phyloP scores from a whole-genome alignment of 92 coral and sea anemone genomes.

The Anthopleura xanthogrammica region DNA sequence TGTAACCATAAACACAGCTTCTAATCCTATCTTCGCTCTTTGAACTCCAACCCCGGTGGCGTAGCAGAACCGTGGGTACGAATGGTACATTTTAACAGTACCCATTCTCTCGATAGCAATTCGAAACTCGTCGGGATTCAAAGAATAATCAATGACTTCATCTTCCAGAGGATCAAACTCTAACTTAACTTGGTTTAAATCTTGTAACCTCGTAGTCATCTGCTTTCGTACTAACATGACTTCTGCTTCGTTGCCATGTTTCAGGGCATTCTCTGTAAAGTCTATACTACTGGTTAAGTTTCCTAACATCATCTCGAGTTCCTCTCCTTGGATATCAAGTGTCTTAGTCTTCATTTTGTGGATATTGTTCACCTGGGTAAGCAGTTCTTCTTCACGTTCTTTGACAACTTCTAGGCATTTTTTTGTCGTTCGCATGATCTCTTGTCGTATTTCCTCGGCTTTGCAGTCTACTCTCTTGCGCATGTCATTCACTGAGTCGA shows the following conservation, averaged over 20 bases:
- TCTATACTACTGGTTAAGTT: conserved; percentile 88
- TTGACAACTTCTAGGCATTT: conserved; percentile 67
- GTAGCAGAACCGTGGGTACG: conserved; percentile 85
- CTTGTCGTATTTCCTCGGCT: conserved; percentile 73
- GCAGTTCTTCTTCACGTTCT: conserved; percentile 86
- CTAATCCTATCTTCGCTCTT: conserved; percentile 87
- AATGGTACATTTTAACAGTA: conserved; percentile 69
- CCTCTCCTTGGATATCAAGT: conserved; percentile 78
- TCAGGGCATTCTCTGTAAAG: conserved; percentile 85
- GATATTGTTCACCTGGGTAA: conserved; percentile 78
- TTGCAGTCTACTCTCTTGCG: conserved; percentile 73
- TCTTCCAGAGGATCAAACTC: conserved; percentile 90
- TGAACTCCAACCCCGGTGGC: conserved; percentile 91
- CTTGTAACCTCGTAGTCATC: conserved; percentile 82
- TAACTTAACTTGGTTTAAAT: conserved; percentile 65
- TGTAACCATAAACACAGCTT: conserved; percentile 91
- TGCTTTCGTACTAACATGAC: conserved; percentile 92
- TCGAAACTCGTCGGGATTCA: conserved; percentile 86
- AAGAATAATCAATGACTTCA: conserved; percentile 78
- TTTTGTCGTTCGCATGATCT: conserved; percentile 52
- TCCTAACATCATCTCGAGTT: conserved; percentile 83
- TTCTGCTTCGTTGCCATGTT: conserved; percentile 97
- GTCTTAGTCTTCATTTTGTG: conserved; percentile 86
- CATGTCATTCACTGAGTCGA: conserved; percentile 70
- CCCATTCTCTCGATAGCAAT: conserved; percentile 78